Conservation (phyloP, 2,888 invertebrate genomes). For the Hirtodrosophila trivittata region DNA sequence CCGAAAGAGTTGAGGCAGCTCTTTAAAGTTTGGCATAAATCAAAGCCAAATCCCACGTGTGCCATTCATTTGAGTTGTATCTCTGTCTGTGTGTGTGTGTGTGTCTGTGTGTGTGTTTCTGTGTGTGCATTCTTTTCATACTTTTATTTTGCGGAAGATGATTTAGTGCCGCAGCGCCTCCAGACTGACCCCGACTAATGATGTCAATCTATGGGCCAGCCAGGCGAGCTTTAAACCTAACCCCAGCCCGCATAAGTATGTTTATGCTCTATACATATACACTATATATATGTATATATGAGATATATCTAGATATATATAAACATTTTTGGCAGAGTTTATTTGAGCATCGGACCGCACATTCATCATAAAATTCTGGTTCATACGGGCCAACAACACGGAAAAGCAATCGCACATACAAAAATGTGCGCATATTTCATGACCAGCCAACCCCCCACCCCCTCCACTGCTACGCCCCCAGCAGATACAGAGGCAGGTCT, state of each 20-base stretch:
- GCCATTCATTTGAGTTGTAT: constrained; percentile 59
- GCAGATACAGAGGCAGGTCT: constrained; percentile 16
- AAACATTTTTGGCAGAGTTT: constrained; percentile 52
- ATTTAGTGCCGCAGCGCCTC: constrained; percentile 43
- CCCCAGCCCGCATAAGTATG: constrained; percentile 42
- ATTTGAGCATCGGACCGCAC: constrained; percentile 59
- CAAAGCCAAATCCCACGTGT: constrained; percentile 66
- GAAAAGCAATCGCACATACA: constrained; percentile 68
- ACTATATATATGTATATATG: no score
- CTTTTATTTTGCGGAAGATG: constrained; percentile 25
- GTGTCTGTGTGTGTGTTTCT: constrained; percentile 4
- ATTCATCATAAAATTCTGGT: constrained; percentile 67
- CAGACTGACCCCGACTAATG: constrained; percentile 57
- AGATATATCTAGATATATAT: no score
- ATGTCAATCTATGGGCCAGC: constrained; percentile 68
- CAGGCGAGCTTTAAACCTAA: constrained; percentile 55
- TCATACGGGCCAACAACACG: constrained; percentile 47
- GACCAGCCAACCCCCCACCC: constrained; percentile 16
- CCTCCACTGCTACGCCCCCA: background rate
- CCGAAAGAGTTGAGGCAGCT: background rate
- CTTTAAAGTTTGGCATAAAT: constrained; percentile 57
- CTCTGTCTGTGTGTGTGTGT: background rate
- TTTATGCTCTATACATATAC: no score
- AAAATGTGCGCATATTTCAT: constrained; percentile 63
- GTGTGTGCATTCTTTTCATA: constrained; percentile 17